Evolutionary conservation across 2,113 vertebrate species (phyloP).

Genomic region (Lepus europaeus): DNA sequence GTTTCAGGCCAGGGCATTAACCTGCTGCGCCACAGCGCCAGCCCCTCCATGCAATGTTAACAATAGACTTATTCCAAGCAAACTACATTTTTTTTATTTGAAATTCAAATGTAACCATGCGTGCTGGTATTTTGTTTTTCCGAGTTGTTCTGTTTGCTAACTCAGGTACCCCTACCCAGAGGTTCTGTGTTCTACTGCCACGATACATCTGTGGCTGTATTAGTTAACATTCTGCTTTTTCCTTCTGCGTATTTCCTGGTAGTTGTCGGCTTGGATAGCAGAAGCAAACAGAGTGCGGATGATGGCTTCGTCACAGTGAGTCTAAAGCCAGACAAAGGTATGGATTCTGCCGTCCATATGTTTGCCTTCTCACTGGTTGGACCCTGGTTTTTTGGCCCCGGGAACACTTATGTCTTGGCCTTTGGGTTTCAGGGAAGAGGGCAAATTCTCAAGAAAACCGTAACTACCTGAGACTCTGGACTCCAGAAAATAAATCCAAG

Average conservation of each 20-base stretch:
- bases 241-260: constrained; percentile 52
- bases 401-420: constrained; percentile 13
- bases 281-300: constrained; percentile 91
- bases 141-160: background rate
- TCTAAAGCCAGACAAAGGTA: constrained; percentile 96
- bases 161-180: background rate
- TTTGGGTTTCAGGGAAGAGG: constrained; percentile 92
- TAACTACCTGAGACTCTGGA: constrained; percentile 96
- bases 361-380: background rate
- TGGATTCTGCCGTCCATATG: background rate
- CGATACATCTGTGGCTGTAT: no score
- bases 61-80: background rate
- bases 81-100: background rate
- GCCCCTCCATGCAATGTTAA: background rate
- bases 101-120: background rate
- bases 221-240: background rate
- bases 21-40: no score
- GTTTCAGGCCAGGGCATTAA: no score
- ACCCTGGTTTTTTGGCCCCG: background rate
- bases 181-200: background rate
- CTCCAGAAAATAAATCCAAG: constrained; percentile 94
- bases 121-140: background rate
- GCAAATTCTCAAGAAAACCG: constrained; percentile 93
- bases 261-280: constrained; percentile 92
- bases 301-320: constrained; percentile 97